Base-by-base conservation (phyloP, 2,888 invertebrate genomes). In the Heteromurus nitidus region DNA sequence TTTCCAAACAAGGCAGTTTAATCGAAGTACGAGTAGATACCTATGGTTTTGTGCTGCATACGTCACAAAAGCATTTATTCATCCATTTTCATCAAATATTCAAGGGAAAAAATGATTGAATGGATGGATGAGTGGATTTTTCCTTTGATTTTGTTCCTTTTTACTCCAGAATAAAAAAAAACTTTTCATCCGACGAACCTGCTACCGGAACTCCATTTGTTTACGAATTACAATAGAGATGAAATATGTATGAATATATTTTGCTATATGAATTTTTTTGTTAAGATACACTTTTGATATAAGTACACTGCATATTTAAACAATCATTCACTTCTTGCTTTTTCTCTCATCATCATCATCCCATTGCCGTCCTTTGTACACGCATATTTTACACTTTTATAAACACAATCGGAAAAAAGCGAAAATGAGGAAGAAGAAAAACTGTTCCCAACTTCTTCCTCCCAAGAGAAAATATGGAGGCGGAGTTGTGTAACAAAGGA, bases 381-480 rank as follows among this genome's bases (percentile, higher is more conserved):
- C 2, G 20, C 18, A 69, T 20, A 69, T 42, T 70, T 70, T 70
- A 60, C 72, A 72, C 72, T 72, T 72, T 60, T 30, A 2, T 60
- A 7, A 26, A 44, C 26, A 60, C 70, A 55, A 9, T 30, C 18
- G 28, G 20, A 68, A 30, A 68, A 9, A 9, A 13, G 7, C 18
- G 36, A 36, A 5, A 36, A 36, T n/a, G 3, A 13, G 3, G 47
- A 18, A 55, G 47, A 53, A 22, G 2, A 36, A 7, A 30, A 1
- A 7, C 22, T 26, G 50, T 30, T 28, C 53, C 13, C 28, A 24
- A 60, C 9, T 67, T 22, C 50, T 16, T 22, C 24, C 7, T 64
- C 53, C 64, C 73, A n/a, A 44, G 64, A 73, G 73, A 64, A 73
- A 28, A 3, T 31, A 50, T 24, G 24, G 16, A 64, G 5, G 20